Evolutionary conservation across 2,888 invertebrate species (phyloP), one percentile per base, ranked within the genome.

Genomic region (Amphipoea oculea): DNA sequence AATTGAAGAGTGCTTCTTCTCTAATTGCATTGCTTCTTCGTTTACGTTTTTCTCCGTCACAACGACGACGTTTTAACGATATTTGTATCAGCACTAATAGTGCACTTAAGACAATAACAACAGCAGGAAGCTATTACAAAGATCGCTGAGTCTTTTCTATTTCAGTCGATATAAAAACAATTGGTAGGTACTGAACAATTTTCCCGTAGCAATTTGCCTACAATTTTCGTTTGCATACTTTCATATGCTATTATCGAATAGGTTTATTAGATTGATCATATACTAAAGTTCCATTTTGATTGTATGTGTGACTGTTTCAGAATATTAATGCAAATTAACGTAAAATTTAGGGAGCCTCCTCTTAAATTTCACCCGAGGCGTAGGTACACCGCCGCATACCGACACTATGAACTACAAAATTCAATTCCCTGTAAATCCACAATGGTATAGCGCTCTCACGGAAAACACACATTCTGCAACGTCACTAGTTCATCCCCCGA

Each of bases 381-480:
- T 42, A 75, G 12, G 23, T 66, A 67, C 51, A 79, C 42, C 51
- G 14, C 63, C 17, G 11, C 73, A 51, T 83, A 66, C 45, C 23
- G 7, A 36, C 67, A 54, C 73, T 76, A 78, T 78, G 77, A 84
- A 86, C 79, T 86, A 84, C 78, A 83, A 86, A 90, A 92, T 91
- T 90, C 85, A 91, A 92, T 91, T 89, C 85, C 73, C 83, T 82
- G 80, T 80, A 90, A 90, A 90, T 87, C 81, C 86, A 86, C 84
- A 88, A 84, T 80, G 76, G 75, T 90, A 86, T 85, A 89, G 84
- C 79, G 80, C 85, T 86, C 86, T 89, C 80, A 82, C 86, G 89
- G 90, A 91, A 92, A 93, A 92, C 91, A 91, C 89, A 92, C 89
- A 92, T 91, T 92, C 89, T 89, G 89, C 86, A 83, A 89, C 88